Base-by-base conservation (phyloP, 2,113 vertebrate genomes). In the Miniopterus natalensis region DNA sequence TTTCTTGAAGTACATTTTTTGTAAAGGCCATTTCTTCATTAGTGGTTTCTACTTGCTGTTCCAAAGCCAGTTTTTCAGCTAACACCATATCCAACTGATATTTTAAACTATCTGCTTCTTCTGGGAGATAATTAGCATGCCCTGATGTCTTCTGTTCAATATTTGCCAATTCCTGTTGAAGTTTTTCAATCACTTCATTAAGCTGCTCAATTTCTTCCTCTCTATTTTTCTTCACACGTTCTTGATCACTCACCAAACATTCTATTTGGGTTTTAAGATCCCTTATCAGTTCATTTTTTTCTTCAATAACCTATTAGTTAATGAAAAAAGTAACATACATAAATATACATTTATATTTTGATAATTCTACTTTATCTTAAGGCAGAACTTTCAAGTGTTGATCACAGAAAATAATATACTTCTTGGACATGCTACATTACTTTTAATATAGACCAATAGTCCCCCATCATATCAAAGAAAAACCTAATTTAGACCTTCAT, bases 101-200 rank as follows among this genome's bases (percentile, higher is more conserved):
- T 95, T 98, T 98, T 23, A 97, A 94, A 96, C 92, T 98, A 63
- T 98, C 98, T 85, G 97, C 29, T 83, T 98, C 98, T 88, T 99
- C 99, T 51, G 98, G 98, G 20, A 99, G 97, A n/a, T 97, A 97
- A 93, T 97, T 94, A 63, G 77, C 13, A 21, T 97, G 98, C 79
- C 96, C 68, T 21, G 98, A 95, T 11, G 96, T 36, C 57, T 99
- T 99, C 89, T 98, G 98, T 91, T 99, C 99, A 45, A 99, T 99
- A 95, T 98, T 98, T 84, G 98, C 96, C 85, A 99, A 98, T 84
- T 99, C 99, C 95, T 99, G 99, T 95, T 99, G 99, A 84, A 99
- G 99, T 92, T 99, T 99, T 63, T 99, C 99, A 86, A 99, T 99
- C 36, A 99, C 99, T 51, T 99, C 99, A 97, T 99, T 99, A 75